Percentiles rank a stretch among this genome's conserved stretches.
These are phyloP conservation scores for Amphiprion percula DNA, from an alignment of 2,113 vertebrate species.

Conservation along the genomic window DNA sequence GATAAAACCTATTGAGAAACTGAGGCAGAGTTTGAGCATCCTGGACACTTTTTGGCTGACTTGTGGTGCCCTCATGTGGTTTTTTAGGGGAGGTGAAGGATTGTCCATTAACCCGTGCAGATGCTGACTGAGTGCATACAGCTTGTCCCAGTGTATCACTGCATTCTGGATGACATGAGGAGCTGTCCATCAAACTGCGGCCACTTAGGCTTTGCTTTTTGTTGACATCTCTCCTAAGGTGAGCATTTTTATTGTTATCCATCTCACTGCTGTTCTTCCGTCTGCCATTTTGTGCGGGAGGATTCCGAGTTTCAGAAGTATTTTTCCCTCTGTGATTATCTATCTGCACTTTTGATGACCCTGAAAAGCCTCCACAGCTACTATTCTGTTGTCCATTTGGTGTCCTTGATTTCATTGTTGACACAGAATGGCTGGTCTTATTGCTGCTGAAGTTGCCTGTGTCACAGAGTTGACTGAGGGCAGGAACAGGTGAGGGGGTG, in stretches of 20 bases:
- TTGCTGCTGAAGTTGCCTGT: constrained; percentile 13
- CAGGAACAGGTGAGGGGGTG: neutral
- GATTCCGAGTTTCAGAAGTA: neutral
- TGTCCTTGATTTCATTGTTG: neutral
- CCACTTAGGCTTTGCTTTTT: neutral
- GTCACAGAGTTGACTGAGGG: constrained; percentile 4
- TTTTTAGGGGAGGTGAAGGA: constrained; percentile 2
- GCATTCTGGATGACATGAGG: neutral
- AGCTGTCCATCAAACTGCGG: neutral
- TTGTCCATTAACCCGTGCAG: neutral
- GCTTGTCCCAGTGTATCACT: neutral
- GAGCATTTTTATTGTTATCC: neutral
- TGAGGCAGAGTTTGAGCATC: constrained; percentile 11
- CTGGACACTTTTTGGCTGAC: constrained; percentile 3
- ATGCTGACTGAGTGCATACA: neutral
- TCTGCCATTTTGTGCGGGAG: neutral
- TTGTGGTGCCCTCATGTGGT: neutral
- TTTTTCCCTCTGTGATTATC: neutral
- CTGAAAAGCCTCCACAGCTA: constrained; percentile 4
- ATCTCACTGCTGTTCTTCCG: neutral
- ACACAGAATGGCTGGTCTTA: neutral
- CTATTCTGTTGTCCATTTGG: neutral
- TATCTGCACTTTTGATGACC: neutral
- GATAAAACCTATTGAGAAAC: constrained; percentile 20
- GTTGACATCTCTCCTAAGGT: neutral